Percentiles rank a stretch among this genome's conserved stretches.
Evolutionary conservation across 2,888 invertebrate species (phyloP).

Genomic region (Bedellia somnulentella): DNA sequence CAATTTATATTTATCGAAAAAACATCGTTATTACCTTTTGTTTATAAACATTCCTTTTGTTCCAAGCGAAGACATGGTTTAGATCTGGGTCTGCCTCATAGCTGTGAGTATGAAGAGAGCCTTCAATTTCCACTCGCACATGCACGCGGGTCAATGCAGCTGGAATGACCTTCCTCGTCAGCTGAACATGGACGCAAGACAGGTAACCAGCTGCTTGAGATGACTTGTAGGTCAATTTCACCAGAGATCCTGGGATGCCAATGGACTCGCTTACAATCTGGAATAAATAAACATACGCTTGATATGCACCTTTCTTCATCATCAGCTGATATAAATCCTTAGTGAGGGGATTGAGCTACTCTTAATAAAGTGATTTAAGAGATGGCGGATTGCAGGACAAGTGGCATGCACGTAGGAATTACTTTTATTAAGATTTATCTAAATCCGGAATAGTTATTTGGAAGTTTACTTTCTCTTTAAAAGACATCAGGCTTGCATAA

Average conservation of each 20-base stretch:
- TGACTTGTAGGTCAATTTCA: constrained; percentile 94
- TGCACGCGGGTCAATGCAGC: constrained; percentile 84
- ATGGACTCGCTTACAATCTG: constrained; percentile 97
- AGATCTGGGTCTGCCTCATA: constrained; percentile 97
- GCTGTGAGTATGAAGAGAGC: constrained; percentile 85
- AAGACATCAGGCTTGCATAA: no score
- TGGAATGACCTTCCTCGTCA: constrained; percentile 81
- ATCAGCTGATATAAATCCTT: not conserved
- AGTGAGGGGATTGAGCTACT: no score
- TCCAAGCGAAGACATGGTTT: constrained; percentile 97
- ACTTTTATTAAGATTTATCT: no score
- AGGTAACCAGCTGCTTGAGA: constrained; percentile 93
- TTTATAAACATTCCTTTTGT: constrained; percentile 95
- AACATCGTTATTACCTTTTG: constrained; percentile 89
- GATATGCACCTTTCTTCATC: no score
- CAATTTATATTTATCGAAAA: no score
- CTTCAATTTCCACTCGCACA: constrained; percentile 90
- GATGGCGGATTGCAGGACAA: no score
- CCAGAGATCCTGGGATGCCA: constrained; percentile 88
- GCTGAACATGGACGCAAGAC: constrained; percentile 87
- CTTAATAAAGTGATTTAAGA: no score
- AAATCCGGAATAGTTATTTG: no score
- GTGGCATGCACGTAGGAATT: no score
- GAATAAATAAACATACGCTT: constrained; percentile 11
- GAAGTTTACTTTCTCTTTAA: no score